phyloP scores from a whole-genome alignment of 2,797 vertebrate species.

The Onychomys arenicola region DNA sequence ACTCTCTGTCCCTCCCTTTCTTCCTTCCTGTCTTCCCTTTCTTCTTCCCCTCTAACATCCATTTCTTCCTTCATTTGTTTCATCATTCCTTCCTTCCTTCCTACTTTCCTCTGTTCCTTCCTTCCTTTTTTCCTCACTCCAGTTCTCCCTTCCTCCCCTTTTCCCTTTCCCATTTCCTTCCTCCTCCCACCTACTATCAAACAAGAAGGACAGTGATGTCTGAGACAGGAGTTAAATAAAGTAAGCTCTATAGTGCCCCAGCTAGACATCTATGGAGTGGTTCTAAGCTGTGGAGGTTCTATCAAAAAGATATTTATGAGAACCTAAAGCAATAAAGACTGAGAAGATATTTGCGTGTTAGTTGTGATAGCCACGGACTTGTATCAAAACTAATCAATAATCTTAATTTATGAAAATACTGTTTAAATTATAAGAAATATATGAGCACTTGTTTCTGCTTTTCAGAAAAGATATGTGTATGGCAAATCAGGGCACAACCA shows the following conservation, averaged over 20 bases:
- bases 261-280: background rate
- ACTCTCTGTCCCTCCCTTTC: too few species aligned
- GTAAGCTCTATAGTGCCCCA: background rate
- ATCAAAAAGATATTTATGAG: background rate
- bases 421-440: background rate
- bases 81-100: too few species aligned
- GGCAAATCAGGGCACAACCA: background rate
- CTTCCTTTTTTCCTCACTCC: background rate
- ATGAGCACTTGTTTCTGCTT: background rate
- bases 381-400: background rate
- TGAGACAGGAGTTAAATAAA: background rate
- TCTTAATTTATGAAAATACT: background rate
- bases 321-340: background rate
- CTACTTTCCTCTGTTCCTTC: fast-evolving
- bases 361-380: background rate
- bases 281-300: background rate
- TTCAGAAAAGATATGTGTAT: background rate
- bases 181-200: background rate
- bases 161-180: background rate
- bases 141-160: background rate
- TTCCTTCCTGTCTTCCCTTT: background rate
- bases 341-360: background rate
- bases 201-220: background rate
- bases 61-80: fast-evolving
- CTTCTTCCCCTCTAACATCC: background rate